A percentile compares a stretch with the other conserved stretches of the same genome.
Conservation (phyloP, 2,113 vertebrate genomes). For the Heliornis fulica region DNA sequence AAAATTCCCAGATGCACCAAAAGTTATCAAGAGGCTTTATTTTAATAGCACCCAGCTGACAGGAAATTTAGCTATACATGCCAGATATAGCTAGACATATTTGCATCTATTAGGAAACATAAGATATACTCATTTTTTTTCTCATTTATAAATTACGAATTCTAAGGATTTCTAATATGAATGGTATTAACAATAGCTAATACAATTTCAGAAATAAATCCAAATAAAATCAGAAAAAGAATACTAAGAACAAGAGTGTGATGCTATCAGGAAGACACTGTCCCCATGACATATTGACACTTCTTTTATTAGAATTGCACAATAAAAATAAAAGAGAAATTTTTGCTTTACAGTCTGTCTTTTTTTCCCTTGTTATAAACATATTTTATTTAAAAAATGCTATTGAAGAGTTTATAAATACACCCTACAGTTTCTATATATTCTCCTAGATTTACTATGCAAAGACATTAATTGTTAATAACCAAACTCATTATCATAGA, state of each 20-base stretch:
- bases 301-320: neutral
- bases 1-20: neutral
- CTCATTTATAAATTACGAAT: neutral
- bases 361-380: neutral
- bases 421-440: neutral
- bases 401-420: neutral
- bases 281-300: neutral
- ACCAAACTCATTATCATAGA: neutral
- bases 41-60: neutral
- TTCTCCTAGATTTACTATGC: neutral
- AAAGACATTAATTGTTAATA: neutral
- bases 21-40: neutral
- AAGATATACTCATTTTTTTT: neutral
- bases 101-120: neutral
- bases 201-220: neutral
- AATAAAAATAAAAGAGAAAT: neutral
- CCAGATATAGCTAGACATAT: neutral
- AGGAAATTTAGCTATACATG: neutral
- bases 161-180: neutral
- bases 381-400: neutral
- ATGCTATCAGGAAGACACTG: neutral
- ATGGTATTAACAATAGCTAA: neutral
- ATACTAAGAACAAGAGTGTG: neutral
- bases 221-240: neutral
- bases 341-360: neutral